Conservation (phyloP, 1,140 invertebrate genomes). For the Hyles euphorbiae region DNA sequence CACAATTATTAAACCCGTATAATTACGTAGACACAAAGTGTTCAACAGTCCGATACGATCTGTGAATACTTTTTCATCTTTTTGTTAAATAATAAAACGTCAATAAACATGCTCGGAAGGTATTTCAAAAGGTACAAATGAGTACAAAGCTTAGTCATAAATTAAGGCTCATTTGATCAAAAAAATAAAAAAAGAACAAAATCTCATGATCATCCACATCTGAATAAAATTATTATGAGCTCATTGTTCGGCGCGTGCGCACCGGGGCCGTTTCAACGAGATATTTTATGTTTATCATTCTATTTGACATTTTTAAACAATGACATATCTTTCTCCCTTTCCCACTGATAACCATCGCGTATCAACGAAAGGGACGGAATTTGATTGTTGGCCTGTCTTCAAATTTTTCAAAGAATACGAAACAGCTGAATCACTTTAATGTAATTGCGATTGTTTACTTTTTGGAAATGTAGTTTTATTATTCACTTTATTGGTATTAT, state of each 20-base stretch:
- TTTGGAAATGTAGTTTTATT: conserved; percentile 28
- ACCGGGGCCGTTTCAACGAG: conserved; percentile 52
- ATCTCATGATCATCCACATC: conserved; percentile 30
- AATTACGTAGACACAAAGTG: no score
- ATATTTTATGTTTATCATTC: conserved; percentile 71
- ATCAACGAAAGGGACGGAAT: conserved; percentile 42
- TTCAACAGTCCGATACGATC: no score
- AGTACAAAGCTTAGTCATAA: conserved; percentile 25
- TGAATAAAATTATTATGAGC: conserved; percentile 50
- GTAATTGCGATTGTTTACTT: conserved; percentile 34
- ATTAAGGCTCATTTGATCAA: conserved; percentile 30
- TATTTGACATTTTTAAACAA: conserved; percentile 72
- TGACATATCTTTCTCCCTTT: conserved; percentile 39
- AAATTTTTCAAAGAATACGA: conserved; percentile 44
- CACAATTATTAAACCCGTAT: no score
- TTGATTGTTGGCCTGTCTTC: conserved; percentile 44
- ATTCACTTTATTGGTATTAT: conserved; percentile 5
- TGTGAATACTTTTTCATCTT: no score
- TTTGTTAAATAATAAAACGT: no score
- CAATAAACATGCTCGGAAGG: no score
- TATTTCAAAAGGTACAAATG: conserved; percentile 17
- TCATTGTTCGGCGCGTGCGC: conserved; percentile 42
- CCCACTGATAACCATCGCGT: conserved; percentile 24
- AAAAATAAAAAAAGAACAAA: conserved; percentile 25
- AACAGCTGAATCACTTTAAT: conserved; percentile 56